A percentile compares a stretch with the other conserved stretches of the same genome.
Conservation (phyloP, 1,140 invertebrate genomes). For the Anadara kagoshimensis region DNA sequence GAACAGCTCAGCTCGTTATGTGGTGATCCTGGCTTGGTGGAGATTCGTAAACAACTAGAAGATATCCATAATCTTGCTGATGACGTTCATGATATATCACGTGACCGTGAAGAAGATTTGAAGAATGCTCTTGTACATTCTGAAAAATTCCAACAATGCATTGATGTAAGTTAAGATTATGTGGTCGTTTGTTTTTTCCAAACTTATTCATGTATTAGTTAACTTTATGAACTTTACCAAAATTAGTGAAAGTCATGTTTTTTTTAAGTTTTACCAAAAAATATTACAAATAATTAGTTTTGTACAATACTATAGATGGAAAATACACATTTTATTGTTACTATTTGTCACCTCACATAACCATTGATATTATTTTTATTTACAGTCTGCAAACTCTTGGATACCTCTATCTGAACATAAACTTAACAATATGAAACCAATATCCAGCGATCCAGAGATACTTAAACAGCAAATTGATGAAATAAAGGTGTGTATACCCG, state of each 20-base stretch:
- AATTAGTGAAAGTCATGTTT: background rate
- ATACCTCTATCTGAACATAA: constrained; percentile 91
- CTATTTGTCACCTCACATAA: too few species aligned
- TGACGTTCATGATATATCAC: constrained; percentile 67
- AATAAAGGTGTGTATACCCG: constrained; percentile 80
- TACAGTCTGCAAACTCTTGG: constrained; percentile 90
- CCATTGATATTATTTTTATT: constrained; percentile 58
- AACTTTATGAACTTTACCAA: background rate
- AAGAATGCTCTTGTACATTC: constrained; percentile 96
- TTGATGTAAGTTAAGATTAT: constrained; percentile 77
- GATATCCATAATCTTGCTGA: constrained; percentile 66
- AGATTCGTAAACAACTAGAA: constrained; percentile 97
- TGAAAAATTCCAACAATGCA: constrained; percentile 95
- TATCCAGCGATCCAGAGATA: constrained; percentile 93
- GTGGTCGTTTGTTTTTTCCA: background rate
- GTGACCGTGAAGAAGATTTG: constrained; percentile 80
- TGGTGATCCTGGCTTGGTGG: constrained; percentile 96
- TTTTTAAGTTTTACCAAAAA: too few species aligned
- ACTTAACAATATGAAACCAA: constrained; percentile 88
- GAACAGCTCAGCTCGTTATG: constrained; percentile 93
- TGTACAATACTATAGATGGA: too few species aligned
- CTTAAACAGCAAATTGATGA: constrained; percentile 95
- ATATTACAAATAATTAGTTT: too few species aligned
- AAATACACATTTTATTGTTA: too few species aligned
- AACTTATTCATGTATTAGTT: background rate